Conservation (phyloP, 53 echinoderm and acorn worm species). For the Holothuria scabra region DNA sequence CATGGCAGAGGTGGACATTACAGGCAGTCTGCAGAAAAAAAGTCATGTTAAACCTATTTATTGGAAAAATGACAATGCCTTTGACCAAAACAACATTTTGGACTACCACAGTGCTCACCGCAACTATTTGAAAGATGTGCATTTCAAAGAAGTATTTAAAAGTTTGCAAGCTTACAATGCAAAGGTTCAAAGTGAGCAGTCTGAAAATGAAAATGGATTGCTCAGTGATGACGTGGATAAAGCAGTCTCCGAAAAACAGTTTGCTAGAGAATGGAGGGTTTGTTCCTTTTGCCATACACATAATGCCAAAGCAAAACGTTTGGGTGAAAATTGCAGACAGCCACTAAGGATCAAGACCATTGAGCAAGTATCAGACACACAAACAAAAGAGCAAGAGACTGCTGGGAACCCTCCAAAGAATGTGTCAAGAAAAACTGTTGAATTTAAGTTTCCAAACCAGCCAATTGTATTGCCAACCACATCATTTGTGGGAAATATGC, state of each 20-base stretch:
- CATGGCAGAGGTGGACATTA: neutral
- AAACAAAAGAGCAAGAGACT: too few species aligned
- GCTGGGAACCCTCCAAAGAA: too few species aligned
- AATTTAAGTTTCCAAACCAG: too few species aligned
- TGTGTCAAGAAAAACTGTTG: too few species aligned
- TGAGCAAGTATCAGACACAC: too few species aligned
- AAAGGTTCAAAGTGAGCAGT: slow-evolving; percentile 15
- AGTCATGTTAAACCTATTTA: neutral
- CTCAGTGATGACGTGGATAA: neutral
- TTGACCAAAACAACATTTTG: neutral
- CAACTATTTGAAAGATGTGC: neutral
- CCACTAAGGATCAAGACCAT: too few species aligned
- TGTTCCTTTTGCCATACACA: neutral
- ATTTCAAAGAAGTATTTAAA: neutral
- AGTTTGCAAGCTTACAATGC: neutral
- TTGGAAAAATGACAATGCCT: neutral
- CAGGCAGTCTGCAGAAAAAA: slow-evolving; percentile 1
- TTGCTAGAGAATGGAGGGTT: neutral
- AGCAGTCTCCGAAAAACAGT: neutral
- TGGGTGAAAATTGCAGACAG: neutral
- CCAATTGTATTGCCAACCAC: too few species aligned
- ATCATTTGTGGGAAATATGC: too few species aligned
- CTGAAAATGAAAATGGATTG: neutral
- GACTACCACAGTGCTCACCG: neutral
- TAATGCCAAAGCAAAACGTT: neutral